Evolutionary conservation across 1,140 invertebrate genomes (phyloP).

Genomic region (Bombus cullumanus): DNA sequence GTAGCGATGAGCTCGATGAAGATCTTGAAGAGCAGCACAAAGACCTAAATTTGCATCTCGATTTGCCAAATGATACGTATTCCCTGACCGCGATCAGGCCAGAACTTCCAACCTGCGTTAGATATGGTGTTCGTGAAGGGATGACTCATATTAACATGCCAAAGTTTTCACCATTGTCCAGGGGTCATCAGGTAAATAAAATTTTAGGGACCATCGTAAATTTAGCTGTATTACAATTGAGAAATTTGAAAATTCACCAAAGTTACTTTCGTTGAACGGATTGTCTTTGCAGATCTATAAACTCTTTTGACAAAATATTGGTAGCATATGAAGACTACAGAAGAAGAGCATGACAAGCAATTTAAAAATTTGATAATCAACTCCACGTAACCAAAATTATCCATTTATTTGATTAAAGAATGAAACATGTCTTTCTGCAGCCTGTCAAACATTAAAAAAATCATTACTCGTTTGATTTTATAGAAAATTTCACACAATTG

Average conservation of each 20-base stretch:
- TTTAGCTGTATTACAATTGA: background rate
- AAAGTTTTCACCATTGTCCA: conserved; percentile 76
- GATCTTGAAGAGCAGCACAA: conserved; percentile 70
- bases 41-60: conserved; percentile 68
- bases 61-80: conserved; percentile 73
- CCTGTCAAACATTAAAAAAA: no score
- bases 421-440: no score
- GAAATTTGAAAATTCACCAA: background rate
- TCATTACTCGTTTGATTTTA: no score
- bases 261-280: background rate
- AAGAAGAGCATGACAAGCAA: background rate
- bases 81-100: conserved; percentile 73
- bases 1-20: conserved; percentile 71
- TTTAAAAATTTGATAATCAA: background rate
- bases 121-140: conserved; percentile 74
- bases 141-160: conserved; percentile 70
- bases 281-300: background rate
- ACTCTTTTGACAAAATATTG: background rate
- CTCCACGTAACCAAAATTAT: no score
- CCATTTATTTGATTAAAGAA: no score
- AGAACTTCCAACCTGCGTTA: conserved; percentile 66
- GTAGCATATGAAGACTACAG: background rate
- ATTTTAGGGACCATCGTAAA: background rate
- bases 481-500: no score
- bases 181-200: conserved; percentile 74